Percentiles rank a stretch among this genome's conserved stretches.
These are phyloP conservation scores for Amphibalanus amphitrite DNA, from an alignment of 1,140 invertebrate genomes.

Conservation along the genomic window DNA sequence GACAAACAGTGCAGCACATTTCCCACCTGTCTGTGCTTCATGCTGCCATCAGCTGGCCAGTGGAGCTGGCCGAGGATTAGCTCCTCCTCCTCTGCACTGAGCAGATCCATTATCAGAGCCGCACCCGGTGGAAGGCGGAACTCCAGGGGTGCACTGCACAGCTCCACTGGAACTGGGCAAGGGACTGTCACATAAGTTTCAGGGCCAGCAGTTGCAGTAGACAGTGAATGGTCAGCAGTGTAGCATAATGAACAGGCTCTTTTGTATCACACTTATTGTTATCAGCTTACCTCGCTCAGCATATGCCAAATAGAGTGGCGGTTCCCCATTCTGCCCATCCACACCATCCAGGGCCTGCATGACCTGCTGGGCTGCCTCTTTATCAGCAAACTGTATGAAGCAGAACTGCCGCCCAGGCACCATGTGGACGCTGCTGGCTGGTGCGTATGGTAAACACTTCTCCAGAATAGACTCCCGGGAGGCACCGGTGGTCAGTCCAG, in stretches of 20 bases:
- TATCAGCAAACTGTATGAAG: constrained; percentile 40
- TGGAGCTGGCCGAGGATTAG: not conserved
- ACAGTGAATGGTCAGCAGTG: too few species aligned
- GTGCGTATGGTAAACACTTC: constrained; percentile 32
- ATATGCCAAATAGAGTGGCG: constrained; percentile 45
- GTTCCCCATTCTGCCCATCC: constrained; percentile 33
- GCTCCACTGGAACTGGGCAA: not conserved
- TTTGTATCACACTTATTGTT: too few species aligned
- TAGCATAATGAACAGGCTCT: too few species aligned
- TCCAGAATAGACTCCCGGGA: constrained; percentile 39
- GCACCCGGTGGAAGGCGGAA: not conserved
- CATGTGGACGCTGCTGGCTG: constrained; percentile 40
- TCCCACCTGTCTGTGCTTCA: constrained; percentile 4
- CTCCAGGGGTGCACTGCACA: not conserved
- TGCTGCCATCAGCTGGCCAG: not conserved
- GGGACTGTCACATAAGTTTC: too few species aligned
- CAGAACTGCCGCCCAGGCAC: constrained; percentile 52
- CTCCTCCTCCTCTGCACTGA: not conserved
- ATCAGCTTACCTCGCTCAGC: constrained; percentile 35
- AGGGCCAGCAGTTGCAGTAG: too few species aligned
- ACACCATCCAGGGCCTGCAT: constrained; percentile 33
- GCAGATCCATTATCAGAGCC: not conserved
- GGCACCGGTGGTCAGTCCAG: constrained; percentile 51
- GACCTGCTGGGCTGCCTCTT: constrained; percentile 31
- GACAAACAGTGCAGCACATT: not conserved